These are phyloP conservation scores for Hirudinaria manillensis DNA, from an alignment of 2,888 invertebrate genomes.

Conservation along the genomic window DNA sequence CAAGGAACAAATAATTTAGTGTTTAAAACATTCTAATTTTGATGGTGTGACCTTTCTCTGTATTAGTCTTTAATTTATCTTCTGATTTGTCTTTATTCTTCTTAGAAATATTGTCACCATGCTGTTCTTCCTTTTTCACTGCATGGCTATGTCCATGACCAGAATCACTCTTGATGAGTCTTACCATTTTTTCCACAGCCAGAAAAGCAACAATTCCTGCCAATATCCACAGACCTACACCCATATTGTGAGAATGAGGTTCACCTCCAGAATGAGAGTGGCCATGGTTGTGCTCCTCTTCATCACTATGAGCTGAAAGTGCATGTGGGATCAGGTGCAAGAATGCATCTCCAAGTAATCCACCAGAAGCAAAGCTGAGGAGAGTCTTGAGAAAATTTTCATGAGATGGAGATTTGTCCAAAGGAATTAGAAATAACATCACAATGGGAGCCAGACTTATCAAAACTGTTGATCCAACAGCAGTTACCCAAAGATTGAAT, in stretches of 20 bases:
- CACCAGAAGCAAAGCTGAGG: slow-evolving; percentile 58
- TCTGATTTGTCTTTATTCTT: slow-evolving; percentile 13
- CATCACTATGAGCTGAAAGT: slow-evolving; percentile 56
- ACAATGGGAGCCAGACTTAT: slow-evolving; percentile 92
- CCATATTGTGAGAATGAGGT: slow-evolving; percentile 66
- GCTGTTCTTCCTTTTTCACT: slow-evolving; percentile 13
- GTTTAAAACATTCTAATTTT: not conserved
- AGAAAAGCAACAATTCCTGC: slow-evolving; percentile 86
- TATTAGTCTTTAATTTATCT: not conserved
- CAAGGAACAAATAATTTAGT: not conserved
- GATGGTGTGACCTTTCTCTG: no score
- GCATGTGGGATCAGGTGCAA: slow-evolving; percentile 97
- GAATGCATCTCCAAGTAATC: slow-evolving; percentile 94
- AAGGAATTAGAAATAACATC: slow-evolving; percentile 82
- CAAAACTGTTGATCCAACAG: slow-evolving; percentile 80
- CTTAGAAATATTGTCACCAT: slow-evolving; percentile 9
- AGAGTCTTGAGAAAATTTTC: slow-evolving; percentile 77
- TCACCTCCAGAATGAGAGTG: slow-evolving; percentile 53
- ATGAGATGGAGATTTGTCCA: slow-evolving; percentile 70
- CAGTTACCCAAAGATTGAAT: slow-evolving; percentile 67
- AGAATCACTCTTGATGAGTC: slow-evolving; percentile 72
- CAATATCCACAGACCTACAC: slow-evolving; percentile 87
- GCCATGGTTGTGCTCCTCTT: slow-evolving; percentile 58
- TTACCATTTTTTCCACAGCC: slow-evolving; percentile 75
- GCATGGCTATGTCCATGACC: slow-evolving; percentile 59